Base-by-base conservation (phyloP, 2,113 vertebrate species). In the Cricetomys ansorgei region DNA sequence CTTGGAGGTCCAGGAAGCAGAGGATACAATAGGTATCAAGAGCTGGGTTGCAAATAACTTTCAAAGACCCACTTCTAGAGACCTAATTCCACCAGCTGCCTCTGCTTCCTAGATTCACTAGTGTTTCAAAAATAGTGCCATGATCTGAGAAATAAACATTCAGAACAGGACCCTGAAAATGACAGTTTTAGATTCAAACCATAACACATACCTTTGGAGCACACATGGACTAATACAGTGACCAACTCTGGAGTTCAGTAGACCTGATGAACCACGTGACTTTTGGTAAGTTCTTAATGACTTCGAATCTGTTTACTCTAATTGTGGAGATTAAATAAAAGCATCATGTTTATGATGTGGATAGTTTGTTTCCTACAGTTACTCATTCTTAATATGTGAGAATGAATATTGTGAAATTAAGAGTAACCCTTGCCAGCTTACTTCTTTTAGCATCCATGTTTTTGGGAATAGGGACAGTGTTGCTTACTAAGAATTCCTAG, bases 241-340 rank as follows among this genome's bases (percentile, higher is more conserved):
- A n/a, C 70, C 12, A 45, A 8, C 11, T 55, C 69, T 93, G 77
- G 27, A 81, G 37, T 84, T n/a, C 40, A 70, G 48, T 25, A 91
- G 31, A 76, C 27, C 27, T 84, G 43, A 31, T 87, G 5, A 75
- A 19, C 23, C 73, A 0, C 34, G 40, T 83, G 48, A 77, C 40
- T 67, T 84, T 53, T 73, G 59, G 40, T 45, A 27, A 81, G 17
- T 76, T 94, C 62, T 62, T 53, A 29, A 23, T 57, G 91, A 73
- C 84, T 96, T 55, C 79, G 79, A 70, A 65, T 91, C 34, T 79
- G 83, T 45, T 45, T 69, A 59, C 79, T 96, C n/a, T 67, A 31
- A 48, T 72, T 10, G 29, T n/a, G 27, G 77, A 64, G 23, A 91
- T 53, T 45, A 48, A 92, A 34, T 48, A 31, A 57, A 85, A 50